phyloP scores from a whole-genome alignment of 2,113 vertebrate genomes.

The Oryzias celebensis region DNA sequence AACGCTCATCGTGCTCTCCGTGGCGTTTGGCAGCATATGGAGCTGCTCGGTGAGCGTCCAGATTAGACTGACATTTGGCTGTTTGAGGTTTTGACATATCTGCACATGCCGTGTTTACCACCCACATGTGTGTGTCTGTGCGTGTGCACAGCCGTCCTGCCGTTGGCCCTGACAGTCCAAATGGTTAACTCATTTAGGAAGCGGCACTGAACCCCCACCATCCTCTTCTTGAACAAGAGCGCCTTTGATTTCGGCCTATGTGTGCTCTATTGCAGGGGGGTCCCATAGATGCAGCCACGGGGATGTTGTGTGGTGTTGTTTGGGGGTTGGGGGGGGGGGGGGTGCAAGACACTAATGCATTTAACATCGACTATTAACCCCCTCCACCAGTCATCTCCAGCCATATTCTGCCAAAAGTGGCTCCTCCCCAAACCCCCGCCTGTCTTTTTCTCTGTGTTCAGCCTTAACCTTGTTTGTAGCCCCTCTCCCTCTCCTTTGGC shows the following conservation, averaged over 20 bases:
- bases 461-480: conserved; percentile 64
- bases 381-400: conserved; percentile 22
- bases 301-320: conserved; percentile 20
- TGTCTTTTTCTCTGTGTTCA: conserved; percentile 10
- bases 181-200: conserved; percentile 86
- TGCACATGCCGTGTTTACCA: conserved; percentile 27
- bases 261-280: background rate
- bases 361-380: conserved; percentile 86
- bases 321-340: conserved; percentile 46
- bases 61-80: conserved; percentile 13
- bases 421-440: conserved; percentile 32
- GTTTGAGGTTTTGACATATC: conserved; percentile 21
- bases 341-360: conserved; percentile 63
- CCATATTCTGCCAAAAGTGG: background rate
- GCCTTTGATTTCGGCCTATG: conserved; percentile 62
- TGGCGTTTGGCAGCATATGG: conserved; percentile 12
- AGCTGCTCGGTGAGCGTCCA: conserved; percentile 19
- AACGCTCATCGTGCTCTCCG: conserved; percentile 8
- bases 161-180: conserved; percentile 75
- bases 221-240: conserved; percentile 61
- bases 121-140: conserved; percentile 1
- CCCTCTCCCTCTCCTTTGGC: conserved; percentile 63
- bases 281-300: conserved; percentile 31
- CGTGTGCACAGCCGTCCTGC: conserved; percentile 48
- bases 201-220: conserved; percentile 66